phyloP scores from a whole-genome alignment of 2,888 invertebrate species.

The Caenorhabditis plicata region DNA sequence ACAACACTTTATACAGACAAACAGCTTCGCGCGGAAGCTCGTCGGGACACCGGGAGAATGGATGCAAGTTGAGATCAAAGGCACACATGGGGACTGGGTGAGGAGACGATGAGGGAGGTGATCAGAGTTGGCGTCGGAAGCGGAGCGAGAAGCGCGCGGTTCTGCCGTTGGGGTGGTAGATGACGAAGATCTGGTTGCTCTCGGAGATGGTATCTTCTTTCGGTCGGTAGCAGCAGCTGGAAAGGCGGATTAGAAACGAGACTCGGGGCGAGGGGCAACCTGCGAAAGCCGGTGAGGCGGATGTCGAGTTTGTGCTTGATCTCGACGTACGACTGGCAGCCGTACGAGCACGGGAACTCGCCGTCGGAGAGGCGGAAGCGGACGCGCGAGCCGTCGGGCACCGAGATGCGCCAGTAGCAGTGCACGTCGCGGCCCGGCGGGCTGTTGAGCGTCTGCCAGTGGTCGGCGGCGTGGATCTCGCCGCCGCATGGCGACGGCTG shows the following conservation, averaged over 20 bases:
- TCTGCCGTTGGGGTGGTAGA: conserved; percentile 64
- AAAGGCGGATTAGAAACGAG: conserved; percentile 1
- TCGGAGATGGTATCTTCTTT: conserved; percentile 65
- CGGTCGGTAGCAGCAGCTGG: conserved; percentile 64
- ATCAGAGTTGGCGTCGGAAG: conserved; percentile 54
- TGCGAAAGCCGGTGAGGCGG: conserved; percentile 63
- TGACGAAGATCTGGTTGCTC: conserved; percentile 62
- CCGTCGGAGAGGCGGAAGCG: conserved; percentile 64
- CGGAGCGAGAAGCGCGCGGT: conserved; percentile 63
- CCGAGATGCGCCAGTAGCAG: conserved; percentile 64
- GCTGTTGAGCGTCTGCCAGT: conserved; percentile 62
- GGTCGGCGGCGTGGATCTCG: conserved; percentile 60
- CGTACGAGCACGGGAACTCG: conserved; percentile 65
- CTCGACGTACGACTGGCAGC: conserved; percentile 64
- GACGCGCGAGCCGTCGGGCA: conserved; percentile 58
- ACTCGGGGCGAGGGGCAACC: conserved; percentile 38
- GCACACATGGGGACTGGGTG: conserved; percentile 8
- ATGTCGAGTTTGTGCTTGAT: conserved; percentile 65
- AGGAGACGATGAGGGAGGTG: background rate
- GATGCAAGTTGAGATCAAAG: conserved; percentile 23
- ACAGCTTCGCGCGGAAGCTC: too few relatives aligned
- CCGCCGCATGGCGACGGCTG: conserved; percentile 62
- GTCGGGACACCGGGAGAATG: too few relatives aligned
- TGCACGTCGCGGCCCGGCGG: conserved; percentile 59
- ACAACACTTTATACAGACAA: too few relatives aligned